Base-by-base conservation (phyloP, 53 echinoderm and acorn worm species). In the Patiria pectinifera region DNA sequence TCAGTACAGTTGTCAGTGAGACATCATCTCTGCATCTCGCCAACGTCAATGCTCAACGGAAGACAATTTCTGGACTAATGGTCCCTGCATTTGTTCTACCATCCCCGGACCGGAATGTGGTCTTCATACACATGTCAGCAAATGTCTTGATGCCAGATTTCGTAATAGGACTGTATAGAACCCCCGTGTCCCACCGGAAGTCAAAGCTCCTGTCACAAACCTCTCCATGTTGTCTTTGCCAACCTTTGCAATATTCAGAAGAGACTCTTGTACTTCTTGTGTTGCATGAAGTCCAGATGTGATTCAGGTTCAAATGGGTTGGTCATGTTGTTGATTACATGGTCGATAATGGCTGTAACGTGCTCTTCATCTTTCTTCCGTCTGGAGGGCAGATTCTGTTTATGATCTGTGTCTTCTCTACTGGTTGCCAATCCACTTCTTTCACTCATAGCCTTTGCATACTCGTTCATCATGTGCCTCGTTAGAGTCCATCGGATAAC, bases 41-140 rank as follows among this genome's bases (percentile, higher is more conserved):
- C 44, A 93, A 87, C 11, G 82, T 53, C 71, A 93, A 87, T 48
- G 93, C 88, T 87, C 82, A 3, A 23, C 82, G 93, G 72, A 87
- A 93, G 48, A 93, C 66, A 19, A 87, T 44, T 87, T 93, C n/a
- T 44, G 93, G 93, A 46, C 78, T 59, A 45, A 93, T 69, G 59
- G 78, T 44, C n/a, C 60, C 82, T 82, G 21, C 62, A 45, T 35
- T n/a, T 46, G 58, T 80, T 69, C 53, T 82, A 3, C 93, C 93
- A 70, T 82, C 58, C 8, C 48, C 45, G 25, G 82, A 47, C 71
- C 48, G 16, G 59, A 66, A 88, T 93, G 82, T 82, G 53, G 87
- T 92, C 76, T 80, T 87, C 79, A 87, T 87, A n/a, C 23, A 87
- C 93, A 93, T 79, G 71, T 80, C 69, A 62, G 82, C 82, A 62